phyloP scores from a whole-genome alignment of 2,888 invertebrate species.

The Pristionchus arcanus region DNA sequence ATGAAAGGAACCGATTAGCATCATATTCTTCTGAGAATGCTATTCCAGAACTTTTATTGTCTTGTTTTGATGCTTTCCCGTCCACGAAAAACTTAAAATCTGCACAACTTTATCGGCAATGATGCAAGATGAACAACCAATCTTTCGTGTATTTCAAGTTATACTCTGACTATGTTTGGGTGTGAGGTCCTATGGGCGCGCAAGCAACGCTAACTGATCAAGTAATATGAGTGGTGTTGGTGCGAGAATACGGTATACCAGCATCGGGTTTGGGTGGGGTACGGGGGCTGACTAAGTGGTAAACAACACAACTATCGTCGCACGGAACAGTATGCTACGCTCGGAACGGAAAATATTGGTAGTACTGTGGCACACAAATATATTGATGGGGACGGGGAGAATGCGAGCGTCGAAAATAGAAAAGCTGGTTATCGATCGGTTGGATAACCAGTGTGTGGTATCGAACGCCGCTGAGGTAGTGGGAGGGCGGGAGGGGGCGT shows the following conservation, averaged over 20 bases:
- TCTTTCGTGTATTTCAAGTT: conserved; percentile 4
- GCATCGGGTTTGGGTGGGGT: background rate
- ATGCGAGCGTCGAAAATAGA: background rate
- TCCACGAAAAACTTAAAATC: background rate
- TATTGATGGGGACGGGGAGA: background rate
- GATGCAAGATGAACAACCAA: conserved; percentile 28
- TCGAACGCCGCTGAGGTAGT: conserved; percentile 20
- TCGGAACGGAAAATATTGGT: background rate
- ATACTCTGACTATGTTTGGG: conserved; percentile 43
- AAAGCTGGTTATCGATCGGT: background rate
- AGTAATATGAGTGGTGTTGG: background rate
- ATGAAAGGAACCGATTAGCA: background rate
- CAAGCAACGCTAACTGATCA: conserved; percentile 10
- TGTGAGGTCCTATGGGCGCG: conserved; percentile 27
- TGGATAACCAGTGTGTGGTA: background rate
- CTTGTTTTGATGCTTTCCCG: background rate
- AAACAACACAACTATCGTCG: background rate
- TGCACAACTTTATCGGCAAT: conserved; percentile 39
- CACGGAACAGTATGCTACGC: background rate
- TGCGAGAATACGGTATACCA: conserved; percentile 28
- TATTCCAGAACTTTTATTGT: background rate
- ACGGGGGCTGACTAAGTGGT: background rate
- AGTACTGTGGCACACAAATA: conserved; percentile 46
- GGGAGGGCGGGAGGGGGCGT: background rate
- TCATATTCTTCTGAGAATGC: background rate